Conservation (phyloP, 2,797 vertebrate genomes). For the Jordanella pulchra region DNA sequence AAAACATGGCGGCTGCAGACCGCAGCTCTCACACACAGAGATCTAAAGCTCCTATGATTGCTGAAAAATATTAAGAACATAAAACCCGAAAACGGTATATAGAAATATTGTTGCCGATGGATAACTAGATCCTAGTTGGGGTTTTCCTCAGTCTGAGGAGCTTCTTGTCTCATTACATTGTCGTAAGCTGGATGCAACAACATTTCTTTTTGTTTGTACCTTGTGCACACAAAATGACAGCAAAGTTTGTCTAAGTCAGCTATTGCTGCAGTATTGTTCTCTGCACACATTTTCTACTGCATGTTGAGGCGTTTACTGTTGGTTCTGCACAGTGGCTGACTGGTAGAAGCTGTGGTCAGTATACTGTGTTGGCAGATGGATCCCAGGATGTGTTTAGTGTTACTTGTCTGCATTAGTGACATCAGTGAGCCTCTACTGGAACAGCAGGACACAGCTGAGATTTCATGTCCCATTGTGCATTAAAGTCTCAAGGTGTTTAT, state of each 20-base stretch:
- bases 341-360: conserved; percentile 38
- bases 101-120: no score
- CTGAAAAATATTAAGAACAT: no score
- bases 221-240: no score
- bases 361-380: conserved; percentile 24
- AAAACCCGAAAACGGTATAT: no score
- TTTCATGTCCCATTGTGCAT: not conserved
- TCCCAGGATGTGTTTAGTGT: conserved; percentile 11
- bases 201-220: no score
- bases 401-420: conserved; percentile 7
- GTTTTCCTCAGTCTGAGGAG: no score
- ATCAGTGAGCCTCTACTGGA: conserved; percentile 3
- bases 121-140: no score
- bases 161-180: no score
- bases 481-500: conserved; percentile 1
- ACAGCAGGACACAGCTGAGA: conserved; percentile 1
- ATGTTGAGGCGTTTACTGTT: conserved; percentile 24
- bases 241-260: no score
- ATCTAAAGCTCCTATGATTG: no score
- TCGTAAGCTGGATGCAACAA: no score
- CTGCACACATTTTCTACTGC: not conserved
- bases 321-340: conserved; percentile 15
- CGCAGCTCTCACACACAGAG: no score
- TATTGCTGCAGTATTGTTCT: not conserved
- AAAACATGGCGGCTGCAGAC: not conserved